Conservation (phyloP, 2,888 invertebrate species). For the Elysia crispata region DNA sequence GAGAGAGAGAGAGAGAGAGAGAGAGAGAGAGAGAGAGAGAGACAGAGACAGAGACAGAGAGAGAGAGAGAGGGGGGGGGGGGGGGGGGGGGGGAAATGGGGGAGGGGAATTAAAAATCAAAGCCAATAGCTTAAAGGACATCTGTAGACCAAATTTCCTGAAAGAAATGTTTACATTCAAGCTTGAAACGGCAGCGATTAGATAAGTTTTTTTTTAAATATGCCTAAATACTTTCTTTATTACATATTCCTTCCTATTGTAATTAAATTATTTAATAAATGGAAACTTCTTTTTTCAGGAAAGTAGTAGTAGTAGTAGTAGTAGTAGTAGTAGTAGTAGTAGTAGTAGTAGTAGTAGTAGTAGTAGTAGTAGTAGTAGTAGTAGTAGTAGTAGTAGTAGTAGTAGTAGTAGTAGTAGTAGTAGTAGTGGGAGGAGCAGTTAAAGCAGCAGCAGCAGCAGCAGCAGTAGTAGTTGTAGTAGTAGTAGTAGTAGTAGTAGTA, state of each 20-base stretch:
- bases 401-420: conserved; percentile 12
- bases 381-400: conserved; percentile 11
- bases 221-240: too few relatives aligned
- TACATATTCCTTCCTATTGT: too few relatives aligned
- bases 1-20: too few relatives aligned
- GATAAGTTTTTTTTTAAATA: too few relatives aligned
- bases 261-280: background rate
- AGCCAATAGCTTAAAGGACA: background rate
- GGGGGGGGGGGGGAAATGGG: too few relatives aligned
- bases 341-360: conserved; percentile 13
- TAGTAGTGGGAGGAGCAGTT: background rate
- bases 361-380: conserved; percentile 5
- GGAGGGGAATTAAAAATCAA: too few relatives aligned
- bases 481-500: conserved; percentile 6
- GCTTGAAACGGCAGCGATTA: too few relatives aligned
- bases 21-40: too few relatives aligned
- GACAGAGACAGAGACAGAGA: too few relatives aligned
- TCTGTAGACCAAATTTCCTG: too few relatives aligned
- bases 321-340: background rate
- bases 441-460: background rate
- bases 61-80: too few relatives aligned
- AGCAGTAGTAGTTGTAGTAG: background rate
- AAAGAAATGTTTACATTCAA: too few relatives aligned
- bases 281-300: background rate
- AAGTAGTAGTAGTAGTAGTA: background rate